Conservation (phyloP, 2,888 invertebrate genomes). For the Nymphalis c-album region DNA sequence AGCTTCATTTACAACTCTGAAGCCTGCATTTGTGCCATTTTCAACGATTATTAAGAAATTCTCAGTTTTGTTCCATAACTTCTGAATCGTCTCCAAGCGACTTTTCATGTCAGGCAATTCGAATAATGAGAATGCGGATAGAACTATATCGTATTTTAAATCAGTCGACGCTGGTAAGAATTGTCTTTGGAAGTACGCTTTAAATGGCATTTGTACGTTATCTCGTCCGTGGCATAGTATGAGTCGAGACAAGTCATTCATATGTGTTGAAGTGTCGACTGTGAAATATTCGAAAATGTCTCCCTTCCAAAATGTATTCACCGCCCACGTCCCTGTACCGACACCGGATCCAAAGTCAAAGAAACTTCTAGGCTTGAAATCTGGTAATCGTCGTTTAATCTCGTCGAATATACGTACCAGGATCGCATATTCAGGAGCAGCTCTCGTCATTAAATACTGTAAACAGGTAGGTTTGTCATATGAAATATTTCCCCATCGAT, state of each 20-base stretch:
- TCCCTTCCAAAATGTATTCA: conserved; percentile 86
- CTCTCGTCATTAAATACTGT: conserved; percentile 86
- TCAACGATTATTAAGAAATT: conserved; percentile 92
- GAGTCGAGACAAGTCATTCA: conserved; percentile 90
- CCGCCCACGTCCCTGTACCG: conserved; percentile 93
- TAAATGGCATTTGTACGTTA: conserved; percentile 80
- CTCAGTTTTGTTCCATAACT: conserved; percentile 93
- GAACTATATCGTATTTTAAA: conserved; percentile 88
- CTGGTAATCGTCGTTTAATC: conserved; percentile 82
- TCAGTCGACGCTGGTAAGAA: conserved; percentile 86
- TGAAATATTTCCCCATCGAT: conserved; percentile 87
- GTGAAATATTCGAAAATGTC: conserved; percentile 90
- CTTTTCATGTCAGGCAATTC: conserved; percentile 86
- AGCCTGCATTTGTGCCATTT: conserved; percentile 91
- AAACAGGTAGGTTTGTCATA: conserved; percentile 85
- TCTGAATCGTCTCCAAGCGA: conserved; percentile 86
- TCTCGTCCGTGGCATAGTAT: conserved; percentile 85
- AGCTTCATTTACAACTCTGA: conserved; percentile 90
- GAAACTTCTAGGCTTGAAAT: conserved; percentile 88
- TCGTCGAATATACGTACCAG: conserved; percentile 87
- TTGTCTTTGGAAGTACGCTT: conserved; percentile 87
- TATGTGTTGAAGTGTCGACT: conserved; percentile 89
- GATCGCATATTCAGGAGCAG: conserved; percentile 88
- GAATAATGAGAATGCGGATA: conserved; percentile 90
- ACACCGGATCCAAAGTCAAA: conserved; percentile 97